phyloP scores from a whole-genome alignment of 2,888 invertebrate genomes.

The Caenorhabditis panamensis region DNA sequence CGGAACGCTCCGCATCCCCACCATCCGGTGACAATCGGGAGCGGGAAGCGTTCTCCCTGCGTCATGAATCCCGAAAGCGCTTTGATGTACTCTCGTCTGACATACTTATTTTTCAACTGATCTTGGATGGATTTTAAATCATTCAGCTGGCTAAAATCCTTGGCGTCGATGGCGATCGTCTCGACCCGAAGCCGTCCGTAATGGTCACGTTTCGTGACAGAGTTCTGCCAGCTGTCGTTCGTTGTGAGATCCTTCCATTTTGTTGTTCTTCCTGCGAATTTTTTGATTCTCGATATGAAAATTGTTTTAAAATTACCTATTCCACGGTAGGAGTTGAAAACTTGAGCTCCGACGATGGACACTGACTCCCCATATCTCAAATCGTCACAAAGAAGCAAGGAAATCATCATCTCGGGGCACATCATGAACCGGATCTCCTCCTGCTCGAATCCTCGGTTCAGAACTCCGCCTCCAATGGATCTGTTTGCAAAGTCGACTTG shows the following conservation, averaged over 20 bases:
- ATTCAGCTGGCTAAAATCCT: conserved; percentile 84
- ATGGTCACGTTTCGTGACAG: not conserved
- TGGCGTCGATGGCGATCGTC: conserved; percentile 93
- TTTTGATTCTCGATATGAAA: conserved; percentile 3
- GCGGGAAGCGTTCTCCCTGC: conserved; percentile 57
- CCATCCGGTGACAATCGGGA: conserved; percentile 90
- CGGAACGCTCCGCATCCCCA: conserved; percentile 86
- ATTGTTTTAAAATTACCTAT: conserved; percentile 39
- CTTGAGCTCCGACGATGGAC: conserved; percentile 88
- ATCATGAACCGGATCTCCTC: conserved; percentile 98
- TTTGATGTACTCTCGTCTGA: conserved; percentile 90
- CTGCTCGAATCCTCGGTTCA: conserved; percentile 90
- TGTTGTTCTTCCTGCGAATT: too few relatives aligned
- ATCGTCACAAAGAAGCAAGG: conserved; percentile 90
- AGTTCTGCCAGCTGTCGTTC: conserved; percentile 24
- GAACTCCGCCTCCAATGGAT: conserved; percentile 92
- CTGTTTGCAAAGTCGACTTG: conserved; percentile 97
- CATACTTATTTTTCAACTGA: conserved; percentile 82
- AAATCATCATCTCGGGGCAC: conserved; percentile 92
- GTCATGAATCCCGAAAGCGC: conserved; percentile 80
- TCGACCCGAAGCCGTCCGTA: conserved; percentile 83
- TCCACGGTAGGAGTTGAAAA: conserved; percentile 83
- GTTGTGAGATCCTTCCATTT: too few relatives aligned
- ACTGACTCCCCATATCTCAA: conserved; percentile 90
- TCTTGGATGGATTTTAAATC: conserved; percentile 77